Evolutionary conservation across 2,113 vertebrate genomes (phyloP), one percentile per base, ranked within the genome.

Genomic region (Sturnus vulgaris): DNA sequence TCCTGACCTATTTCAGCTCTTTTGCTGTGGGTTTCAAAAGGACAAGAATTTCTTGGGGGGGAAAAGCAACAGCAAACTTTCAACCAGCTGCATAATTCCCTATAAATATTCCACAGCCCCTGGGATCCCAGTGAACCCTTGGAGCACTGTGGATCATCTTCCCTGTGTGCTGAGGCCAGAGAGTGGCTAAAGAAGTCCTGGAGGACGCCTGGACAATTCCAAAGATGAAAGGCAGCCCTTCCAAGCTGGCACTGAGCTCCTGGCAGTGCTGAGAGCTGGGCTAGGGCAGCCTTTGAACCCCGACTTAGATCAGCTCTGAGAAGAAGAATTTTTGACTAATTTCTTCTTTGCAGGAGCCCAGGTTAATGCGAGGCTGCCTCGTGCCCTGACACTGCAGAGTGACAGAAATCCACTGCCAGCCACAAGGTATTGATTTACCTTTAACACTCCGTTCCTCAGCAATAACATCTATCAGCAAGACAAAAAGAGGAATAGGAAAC

Each of bases 331-430:
- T 39, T 5, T 44, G 61, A 7, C 49, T 76, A 1, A 49, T 44
- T 18, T 44, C 8, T 44, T 44, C 42, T 44, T 44, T 21, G 63
- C 52, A 16, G 40, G 49, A 24, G 3, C 5, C 0, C 4, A 1
- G 10, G 33, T 20, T 28, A 47, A 31, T 1, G 4, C 1, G 0
- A 23, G 61, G 47, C 59, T 79, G 47, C 73, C 3, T 3, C 24
- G 0, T 7, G 37, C n/a, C 82, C 52, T 33, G 2, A 12, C 52
- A 0, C 52, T 39, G 76, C 77, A 28, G n/a, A 0, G 25, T 7
- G 61, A 63, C 81, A 28, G 15, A 40, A 49, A 57, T 24, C 46
- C 11, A 3, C 46, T 10, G 72, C 82, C 14, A 55, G 77, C 59
- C 46, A 30, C 72, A 1, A 39, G 12, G 22, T 18, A 53, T 17